Conservation (phyloP, 2,113 vertebrate species). For the Porphyrio hochstetteri region DNA sequence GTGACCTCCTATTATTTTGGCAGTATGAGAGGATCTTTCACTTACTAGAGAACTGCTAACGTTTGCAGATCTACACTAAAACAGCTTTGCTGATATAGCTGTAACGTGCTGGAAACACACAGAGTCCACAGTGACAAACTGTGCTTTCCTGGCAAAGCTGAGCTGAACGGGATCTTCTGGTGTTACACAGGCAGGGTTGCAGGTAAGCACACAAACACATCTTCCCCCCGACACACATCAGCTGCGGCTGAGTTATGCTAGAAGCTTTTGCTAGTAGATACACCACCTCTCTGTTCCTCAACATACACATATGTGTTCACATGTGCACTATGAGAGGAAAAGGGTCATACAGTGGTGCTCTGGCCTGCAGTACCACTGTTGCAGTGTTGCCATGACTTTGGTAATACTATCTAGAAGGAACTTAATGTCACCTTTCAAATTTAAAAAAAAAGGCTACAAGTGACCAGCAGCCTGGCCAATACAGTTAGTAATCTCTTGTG, state of each 20-base stretch:
- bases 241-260: background rate
- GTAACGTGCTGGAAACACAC: background rate
- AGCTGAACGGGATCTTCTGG: background rate
- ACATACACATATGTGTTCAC: rapidly evolving
- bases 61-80: conserved; percentile 12
- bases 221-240: background rate
- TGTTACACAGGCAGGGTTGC: background rate
- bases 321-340: background rate
- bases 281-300: background rate
- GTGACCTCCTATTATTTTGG: conserved; percentile 47
- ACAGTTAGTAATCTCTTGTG: background rate
- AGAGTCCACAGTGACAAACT: background rate
- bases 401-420: background rate
- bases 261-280: background rate
- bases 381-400: background rate
- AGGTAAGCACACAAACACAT: background rate
- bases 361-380: background rate
- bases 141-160: background rate
- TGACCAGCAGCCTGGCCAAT: background rate
- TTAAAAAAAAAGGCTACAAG: background rate
- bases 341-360: background rate
- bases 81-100: background rate
- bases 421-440: background rate
- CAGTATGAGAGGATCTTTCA: conserved; percentile 14
- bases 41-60: conserved; percentile 30